Base-by-base conservation (phyloP, 2,797 vertebrate genomes). In the Lepilemur septentrionalis region DNA sequence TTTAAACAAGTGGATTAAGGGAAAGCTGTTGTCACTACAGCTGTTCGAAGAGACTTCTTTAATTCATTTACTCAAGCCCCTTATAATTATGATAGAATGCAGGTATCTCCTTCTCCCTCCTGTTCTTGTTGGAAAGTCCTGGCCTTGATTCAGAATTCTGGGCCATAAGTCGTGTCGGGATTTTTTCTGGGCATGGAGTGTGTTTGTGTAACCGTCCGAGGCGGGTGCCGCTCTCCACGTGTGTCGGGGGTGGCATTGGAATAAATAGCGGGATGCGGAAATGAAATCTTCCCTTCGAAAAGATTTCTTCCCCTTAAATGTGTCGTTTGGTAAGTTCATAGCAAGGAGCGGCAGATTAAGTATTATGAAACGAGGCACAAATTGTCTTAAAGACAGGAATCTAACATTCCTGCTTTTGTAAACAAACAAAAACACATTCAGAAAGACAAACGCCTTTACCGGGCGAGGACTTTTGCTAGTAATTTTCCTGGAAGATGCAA, bases 81-180 rank as follows among this genome's bases (percentile, higher is more conserved):
- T 69, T 63, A 25, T 12, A 57, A 63, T 96, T 61, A 0, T 78
- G 92, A 20, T 22, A 55, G 79, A 92, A 90, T 94, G 93, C 73
- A 52, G 41, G 22, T 63, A 89, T 82, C 8, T 67, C 89, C 92
- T 48, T 70, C 23, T 55, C 76, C 35, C 65, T 48, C 83, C 89
- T 67, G 72, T 95, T 96, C 73, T 41, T n/a, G 11, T 95, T 90
- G 97, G 86, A 65, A 2, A 93, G 41, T 69, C 55, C 67, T 59
- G 43, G 43, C 75, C 80, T 78, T 3, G 35, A 9, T 59, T 9
- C 70, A 38, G 1, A 84, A 50, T 80, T 70, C 96, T 30, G 63
- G 97, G 70, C 38, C 30, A 0, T 25, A 22, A 93, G 63, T 86
- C 70, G 35, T 4, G 1, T 12, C 32, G 14, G 63, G 76, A 46